phyloP scores from a whole-genome alignment of 2,888 invertebrate species.

The Agrochola lota region DNA sequence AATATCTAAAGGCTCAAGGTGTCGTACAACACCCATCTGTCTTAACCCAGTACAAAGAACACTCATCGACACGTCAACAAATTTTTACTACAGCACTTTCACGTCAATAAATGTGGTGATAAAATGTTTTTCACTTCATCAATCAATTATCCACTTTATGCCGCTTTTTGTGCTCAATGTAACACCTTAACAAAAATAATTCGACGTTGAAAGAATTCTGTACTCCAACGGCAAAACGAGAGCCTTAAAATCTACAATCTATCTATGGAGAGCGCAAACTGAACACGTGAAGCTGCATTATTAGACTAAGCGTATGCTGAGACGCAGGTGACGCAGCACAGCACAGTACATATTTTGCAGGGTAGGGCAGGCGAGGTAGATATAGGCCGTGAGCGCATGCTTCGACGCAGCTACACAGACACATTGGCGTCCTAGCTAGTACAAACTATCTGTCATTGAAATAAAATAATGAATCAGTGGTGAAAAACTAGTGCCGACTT shows the following conservation, averaged over 20 bases:
- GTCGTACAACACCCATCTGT: conserved; percentile 19
- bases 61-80: conserved; percentile 23
- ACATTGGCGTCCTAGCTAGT: no score
- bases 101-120: conserved; percentile 17
- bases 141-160: conserved; percentile 39
- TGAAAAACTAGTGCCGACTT: no score
- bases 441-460: no score
- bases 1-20: background rate
- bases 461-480: no score
- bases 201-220: background rate
- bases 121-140: conserved; percentile 40
- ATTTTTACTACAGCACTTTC: conserved; percentile 26
- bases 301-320: no score
- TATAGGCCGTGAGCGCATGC: no score
- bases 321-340: no score
- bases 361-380: no score
- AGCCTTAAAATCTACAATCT: background rate
- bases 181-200: conserved; percentile 4
- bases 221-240: background rate
- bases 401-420: no score
- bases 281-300: background rate
- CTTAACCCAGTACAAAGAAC: conserved; percentile 11
- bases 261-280: background rate
- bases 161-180: conserved; percentile 36
- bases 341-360: no score